A percentile compares a stretch with the other conserved stretches of the same genome.
Evolutionary conservation across 2,888 invertebrate species (phyloP).

Genomic region (Stenodema calcarata): DNA sequence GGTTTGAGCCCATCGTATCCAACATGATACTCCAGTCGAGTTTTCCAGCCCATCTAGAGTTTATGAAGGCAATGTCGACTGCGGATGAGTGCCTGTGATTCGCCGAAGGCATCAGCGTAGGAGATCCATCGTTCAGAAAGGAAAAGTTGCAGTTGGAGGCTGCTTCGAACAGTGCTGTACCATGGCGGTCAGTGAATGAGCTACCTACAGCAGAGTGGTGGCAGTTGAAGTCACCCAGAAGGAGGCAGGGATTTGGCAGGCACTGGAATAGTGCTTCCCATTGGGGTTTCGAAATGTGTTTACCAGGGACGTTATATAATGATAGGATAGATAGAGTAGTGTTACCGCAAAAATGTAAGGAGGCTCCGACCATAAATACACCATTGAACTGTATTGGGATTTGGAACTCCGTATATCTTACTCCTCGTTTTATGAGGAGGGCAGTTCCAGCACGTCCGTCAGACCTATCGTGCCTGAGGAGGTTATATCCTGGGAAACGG

Average conservation of each 20-base stretch:
- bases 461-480: neutral
- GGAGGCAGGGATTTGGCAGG: neutral
- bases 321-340: neutral
- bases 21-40: neutral
- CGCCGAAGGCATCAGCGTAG: neutral
- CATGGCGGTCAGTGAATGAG: neutral
- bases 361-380: neutral
- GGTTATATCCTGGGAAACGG: neutral
- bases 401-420: neutral
- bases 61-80: neutral
- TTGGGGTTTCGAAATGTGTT: neutral
- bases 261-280: neutral
- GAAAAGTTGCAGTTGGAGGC: neutral
- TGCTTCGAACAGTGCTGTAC: neutral
- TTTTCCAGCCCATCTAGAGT: neutral
- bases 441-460: neutral
- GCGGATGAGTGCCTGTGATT: neutral
- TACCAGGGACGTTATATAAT: neutral
- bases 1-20: conserved; percentile 3
- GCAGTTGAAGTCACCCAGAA: neutral
- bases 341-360: neutral
- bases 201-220: neutral
- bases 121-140: neutral
- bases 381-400: neutral
- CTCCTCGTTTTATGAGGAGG: neutral